Percentiles rank a stretch among this genome's conserved stretches.
Conservation (phyloP, 1,140 invertebrate species). For the Hycleus phaleratus region DNA sequence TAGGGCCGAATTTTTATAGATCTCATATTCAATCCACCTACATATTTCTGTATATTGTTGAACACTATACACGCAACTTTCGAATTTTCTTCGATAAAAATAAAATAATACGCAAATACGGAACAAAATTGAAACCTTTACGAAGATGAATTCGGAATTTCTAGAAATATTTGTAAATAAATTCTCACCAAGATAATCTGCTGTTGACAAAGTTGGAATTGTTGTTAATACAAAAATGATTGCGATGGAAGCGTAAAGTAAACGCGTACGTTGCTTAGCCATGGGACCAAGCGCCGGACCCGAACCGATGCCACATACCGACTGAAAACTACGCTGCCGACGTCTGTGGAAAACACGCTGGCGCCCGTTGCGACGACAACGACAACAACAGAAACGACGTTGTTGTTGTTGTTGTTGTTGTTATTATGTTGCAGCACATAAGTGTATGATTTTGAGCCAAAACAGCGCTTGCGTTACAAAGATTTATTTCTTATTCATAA, state of each 20-base stretch:
- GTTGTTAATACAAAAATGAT: slow-evolving; percentile 17
- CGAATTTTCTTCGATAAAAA: slow-evolving; percentile 26
- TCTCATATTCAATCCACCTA: slow-evolving; percentile 21
- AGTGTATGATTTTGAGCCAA: no score
- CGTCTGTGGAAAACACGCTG: slow-evolving; percentile 1
- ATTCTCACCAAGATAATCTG: slow-evolving; percentile 21
- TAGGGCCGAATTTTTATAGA: slow-evolving; percentile 23
- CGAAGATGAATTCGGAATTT: background rate
- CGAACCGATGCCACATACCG: slow-evolving; percentile 21
- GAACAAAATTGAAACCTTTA: background rate
- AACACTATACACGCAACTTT: slow-evolving; percentile 18
- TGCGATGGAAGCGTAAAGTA: slow-evolving; percentile 1
- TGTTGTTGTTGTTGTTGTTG: background rate
- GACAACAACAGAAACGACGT: background rate
- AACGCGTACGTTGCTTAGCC: slow-evolving; percentile 20
- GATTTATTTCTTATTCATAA: no score
- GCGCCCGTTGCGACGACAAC: slow-evolving; percentile 2
- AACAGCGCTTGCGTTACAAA: slow-evolving; percentile 12
- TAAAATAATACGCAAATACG: background rate
- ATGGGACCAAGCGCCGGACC: slow-evolving; percentile 15
- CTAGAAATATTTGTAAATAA: background rate
- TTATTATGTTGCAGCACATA: no score
- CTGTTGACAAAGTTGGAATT: slow-evolving; percentile 6
- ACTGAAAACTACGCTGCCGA: slow-evolving; percentile 15
- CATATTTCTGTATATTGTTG: slow-evolving; percentile 11